These are phyloP conservation scores for Hypotaenidia okinawae DNA, from an alignment of 2,797 vertebrate species.

Conservation along the genomic window DNA sequence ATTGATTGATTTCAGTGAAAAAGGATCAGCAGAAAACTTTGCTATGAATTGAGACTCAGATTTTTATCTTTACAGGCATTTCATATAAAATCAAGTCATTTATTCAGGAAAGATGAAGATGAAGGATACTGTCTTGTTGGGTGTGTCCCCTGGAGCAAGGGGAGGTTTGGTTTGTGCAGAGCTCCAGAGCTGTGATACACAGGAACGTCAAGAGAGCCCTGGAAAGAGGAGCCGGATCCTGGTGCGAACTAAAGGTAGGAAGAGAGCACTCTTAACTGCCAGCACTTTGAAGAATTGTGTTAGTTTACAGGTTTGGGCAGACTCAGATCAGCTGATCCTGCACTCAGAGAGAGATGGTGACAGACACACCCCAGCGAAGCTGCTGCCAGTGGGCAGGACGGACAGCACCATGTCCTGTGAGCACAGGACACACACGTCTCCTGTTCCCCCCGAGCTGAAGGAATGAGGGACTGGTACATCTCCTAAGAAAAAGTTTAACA, in stretches of 20 bases:
- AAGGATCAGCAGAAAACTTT: background rate
- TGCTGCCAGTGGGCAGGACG: rapidly evolving
- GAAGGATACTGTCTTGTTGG: background rate
- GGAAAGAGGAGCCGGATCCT: background rate
- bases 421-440: rapidly evolving
- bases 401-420: background rate
- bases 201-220: background rate
- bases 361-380: background rate
- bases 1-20: background rate
- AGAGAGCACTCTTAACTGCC: background rate
- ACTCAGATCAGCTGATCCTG: background rate
- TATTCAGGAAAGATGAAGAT: no score
- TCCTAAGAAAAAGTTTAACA: background rate
- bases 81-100: no score
- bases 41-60: no score
- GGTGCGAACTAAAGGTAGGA: background rate
- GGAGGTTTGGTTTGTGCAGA: background rate
- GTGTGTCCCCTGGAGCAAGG: background rate
- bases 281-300: background rate
- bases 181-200: background rate
- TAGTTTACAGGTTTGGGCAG: background rate
- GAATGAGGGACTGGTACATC: background rate
- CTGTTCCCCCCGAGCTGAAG: background rate
- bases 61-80: no score
- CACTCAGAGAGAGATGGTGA: background rate